Percentiles rank a stretch among this genome's conserved stretches.
Evolutionary conservation across 2,888 invertebrate species (phyloP).

Genomic region (Carcina quercana): DNA sequence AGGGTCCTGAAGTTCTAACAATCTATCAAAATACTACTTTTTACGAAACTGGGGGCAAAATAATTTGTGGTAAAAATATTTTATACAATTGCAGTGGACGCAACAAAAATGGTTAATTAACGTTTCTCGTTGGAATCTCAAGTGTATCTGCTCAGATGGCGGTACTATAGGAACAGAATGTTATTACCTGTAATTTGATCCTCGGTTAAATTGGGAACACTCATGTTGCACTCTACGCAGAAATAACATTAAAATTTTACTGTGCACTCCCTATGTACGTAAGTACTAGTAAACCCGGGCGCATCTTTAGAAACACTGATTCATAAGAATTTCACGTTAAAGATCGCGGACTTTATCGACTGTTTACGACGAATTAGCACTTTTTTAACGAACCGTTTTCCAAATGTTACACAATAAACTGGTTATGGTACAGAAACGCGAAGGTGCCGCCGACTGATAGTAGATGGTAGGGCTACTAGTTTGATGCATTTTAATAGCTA

Average conservation of each 20-base stretch:
- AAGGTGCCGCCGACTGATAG: constrained; percentile 6
- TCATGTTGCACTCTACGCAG: constrained; percentile 39
- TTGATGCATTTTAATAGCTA: constrained; percentile 23
- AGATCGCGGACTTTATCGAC: constrained; percentile 41
- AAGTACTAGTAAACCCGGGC: constrained; percentile 33
- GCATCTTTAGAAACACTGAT: constrained; percentile 52
- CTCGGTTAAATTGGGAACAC: constrained; percentile 65
- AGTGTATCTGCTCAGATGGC: too few relatives aligned
- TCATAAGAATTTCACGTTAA: constrained; percentile 50
- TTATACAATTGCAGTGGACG: too few relatives aligned
- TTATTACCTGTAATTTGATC: constrained; percentile 61
- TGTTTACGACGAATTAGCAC: constrained; percentile 46
- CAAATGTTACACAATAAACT: constrained; percentile 20
- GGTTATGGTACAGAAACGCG: constrained; percentile 19
- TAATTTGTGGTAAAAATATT: too few relatives aligned
- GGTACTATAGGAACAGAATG: constrained; percentile 9
- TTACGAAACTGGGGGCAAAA: too few relatives aligned
- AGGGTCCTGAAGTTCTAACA: too few relatives aligned
- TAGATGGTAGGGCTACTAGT: constrained; percentile 17
- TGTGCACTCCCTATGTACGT: constrained; percentile 25
- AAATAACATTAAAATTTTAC: constrained; percentile 24
- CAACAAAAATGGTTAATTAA: too few relatives aligned
- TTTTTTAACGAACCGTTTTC: constrained; percentile 24
- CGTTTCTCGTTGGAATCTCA: too few relatives aligned
- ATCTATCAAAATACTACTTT: too few relatives aligned